Conservation (phyloP, 2,797 vertebrate species). For the Mastacembelus armatus region DNA sequence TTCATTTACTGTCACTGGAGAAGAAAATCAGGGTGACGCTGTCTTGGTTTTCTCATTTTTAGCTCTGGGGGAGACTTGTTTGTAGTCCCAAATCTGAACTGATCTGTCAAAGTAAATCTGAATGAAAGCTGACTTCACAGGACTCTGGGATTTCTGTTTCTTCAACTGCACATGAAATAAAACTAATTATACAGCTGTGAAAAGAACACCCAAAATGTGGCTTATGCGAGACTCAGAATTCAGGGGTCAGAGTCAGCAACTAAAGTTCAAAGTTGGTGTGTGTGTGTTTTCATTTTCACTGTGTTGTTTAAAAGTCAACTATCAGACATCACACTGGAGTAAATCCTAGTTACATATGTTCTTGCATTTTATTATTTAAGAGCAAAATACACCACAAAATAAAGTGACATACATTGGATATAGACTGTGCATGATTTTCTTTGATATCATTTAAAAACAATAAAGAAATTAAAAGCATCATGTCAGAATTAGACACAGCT, state of each 20-base stretch:
- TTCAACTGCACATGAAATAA: background rate
- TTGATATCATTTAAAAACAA: background rate
- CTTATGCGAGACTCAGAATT: background rate
- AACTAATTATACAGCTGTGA: background rate
- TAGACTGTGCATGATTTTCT: background rate
- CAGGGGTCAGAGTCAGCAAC: background rate
- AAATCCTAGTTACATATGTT: too few species aligned
- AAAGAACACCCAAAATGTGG: background rate
- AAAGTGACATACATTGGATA: background rate
- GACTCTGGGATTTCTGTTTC: background rate
- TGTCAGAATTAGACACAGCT: conserved; percentile 1
- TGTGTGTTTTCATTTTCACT: too few species aligned
- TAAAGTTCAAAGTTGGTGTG: too few species aligned
- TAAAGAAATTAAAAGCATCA: too few species aligned
- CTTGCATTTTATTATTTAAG: background rate
- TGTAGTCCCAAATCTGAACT: conserved; percentile 31
- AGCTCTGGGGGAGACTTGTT: conserved; percentile 33
- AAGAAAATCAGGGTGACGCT: conserved; percentile 10
- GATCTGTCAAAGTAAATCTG: conserved; percentile 35
- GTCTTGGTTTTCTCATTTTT: conserved; percentile 33
- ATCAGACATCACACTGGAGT: too few species aligned
- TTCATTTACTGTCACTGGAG: conserved; percentile 40
- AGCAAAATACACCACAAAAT: background rate
- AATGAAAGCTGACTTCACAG: conserved; percentile 30
- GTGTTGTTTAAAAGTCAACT: too few species aligned